Conservation (phyloP, 1,140 invertebrate species). For the Rhyzopertha dominica region DNA sequence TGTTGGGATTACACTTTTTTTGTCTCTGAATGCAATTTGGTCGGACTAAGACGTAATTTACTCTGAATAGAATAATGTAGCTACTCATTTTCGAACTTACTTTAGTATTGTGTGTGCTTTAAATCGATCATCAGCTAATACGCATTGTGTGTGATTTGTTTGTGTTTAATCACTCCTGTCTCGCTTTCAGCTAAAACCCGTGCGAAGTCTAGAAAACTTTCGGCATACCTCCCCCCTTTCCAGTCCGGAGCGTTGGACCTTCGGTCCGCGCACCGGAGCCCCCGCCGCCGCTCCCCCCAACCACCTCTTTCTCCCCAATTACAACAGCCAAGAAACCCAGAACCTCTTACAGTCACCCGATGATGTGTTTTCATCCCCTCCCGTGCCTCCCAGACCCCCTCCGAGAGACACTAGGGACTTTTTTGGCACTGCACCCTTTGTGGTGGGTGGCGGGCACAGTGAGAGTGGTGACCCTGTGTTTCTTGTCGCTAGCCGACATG, state of each 20-base stretch:
- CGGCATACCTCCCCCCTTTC: constrained; percentile 45
- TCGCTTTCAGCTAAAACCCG: constrained; percentile 55
- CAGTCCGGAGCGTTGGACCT: constrained; percentile 43
- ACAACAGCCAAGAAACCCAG: constrained; percentile 30
- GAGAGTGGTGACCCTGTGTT: constrained; percentile 44
- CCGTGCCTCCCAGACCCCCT: constrained; percentile 25
- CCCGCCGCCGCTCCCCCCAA: constrained; percentile 26
- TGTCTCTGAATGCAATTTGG: too few relatives aligned
- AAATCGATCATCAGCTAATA: too few relatives aligned
- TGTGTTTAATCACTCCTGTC: constrained; percentile 7
- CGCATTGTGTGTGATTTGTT: constrained; percentile 10
- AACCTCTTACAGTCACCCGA: constrained; percentile 38
- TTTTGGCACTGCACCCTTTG: constrained; percentile 40
- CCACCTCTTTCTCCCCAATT: constrained; percentile 29
- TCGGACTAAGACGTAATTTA: too few relatives aligned
- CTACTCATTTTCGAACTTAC: too few relatives aligned
- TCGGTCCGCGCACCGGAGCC: constrained; percentile 22
- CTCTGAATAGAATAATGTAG: too few relatives aligned
- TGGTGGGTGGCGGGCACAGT: constrained; percentile 41
- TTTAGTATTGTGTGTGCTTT: too few relatives aligned
- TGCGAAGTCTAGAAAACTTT: constrained; percentile 57
- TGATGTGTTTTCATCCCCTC: constrained; percentile 37
- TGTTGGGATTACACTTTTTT: too few relatives aligned
- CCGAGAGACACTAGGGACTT: constrained; percentile 25
- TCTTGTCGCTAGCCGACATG: constrained; percentile 40